Base-by-base conservation (phyloP, 2,113 vertebrate species). In the Monarcha castaneiventris region DNA sequence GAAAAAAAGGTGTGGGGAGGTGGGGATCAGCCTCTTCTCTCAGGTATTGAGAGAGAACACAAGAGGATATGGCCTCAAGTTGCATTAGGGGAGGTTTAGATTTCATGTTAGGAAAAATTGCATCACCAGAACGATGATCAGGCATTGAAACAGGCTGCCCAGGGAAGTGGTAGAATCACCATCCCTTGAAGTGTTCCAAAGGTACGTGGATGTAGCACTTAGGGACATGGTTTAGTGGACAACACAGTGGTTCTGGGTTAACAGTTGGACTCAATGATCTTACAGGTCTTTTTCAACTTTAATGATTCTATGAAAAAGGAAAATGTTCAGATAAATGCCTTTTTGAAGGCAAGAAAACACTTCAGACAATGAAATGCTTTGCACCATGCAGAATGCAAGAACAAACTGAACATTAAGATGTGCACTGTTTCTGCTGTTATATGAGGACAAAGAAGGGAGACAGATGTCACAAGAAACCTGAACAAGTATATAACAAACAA, bases 131-230 rank as follows among this genome's bases (percentile, higher is more conserved):
- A 48, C 21, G 51, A 41, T 27, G 7, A 17, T 22, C 54, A 76
- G 23, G 30, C 39, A 69, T 11, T 27, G 30, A n/a, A 68, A 62
- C 39, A 62, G 39, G 25, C 29, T 61, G 37, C 30, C 20, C 13
- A 62, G n/a, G 16, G 21, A 83, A 62, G 39, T 1, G 12, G 20
- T 3, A 74, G 16, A 68, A 68, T n/a, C 29, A 41, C 20, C 29
- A 61, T 16, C 20, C 46, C n/a, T 39, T 10, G 39, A 73, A 62
- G 55, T 5, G 41, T 13, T 62, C 41, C 41, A 41, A 77, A 76
- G 11, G n/a, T 6, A n/a, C 2, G 0, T 6, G 22, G 39, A 59
- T 29, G 10, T 0, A 44, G 29, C 46, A 30, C 7, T 1, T 51
- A 22, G 33, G 51, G 15, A n/a, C 3, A 6, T 3, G 6, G 25